Evolutionary conservation across 2,888 invertebrate species (phyloP).

Genomic region (Sphecodes monilicornis): DNA sequence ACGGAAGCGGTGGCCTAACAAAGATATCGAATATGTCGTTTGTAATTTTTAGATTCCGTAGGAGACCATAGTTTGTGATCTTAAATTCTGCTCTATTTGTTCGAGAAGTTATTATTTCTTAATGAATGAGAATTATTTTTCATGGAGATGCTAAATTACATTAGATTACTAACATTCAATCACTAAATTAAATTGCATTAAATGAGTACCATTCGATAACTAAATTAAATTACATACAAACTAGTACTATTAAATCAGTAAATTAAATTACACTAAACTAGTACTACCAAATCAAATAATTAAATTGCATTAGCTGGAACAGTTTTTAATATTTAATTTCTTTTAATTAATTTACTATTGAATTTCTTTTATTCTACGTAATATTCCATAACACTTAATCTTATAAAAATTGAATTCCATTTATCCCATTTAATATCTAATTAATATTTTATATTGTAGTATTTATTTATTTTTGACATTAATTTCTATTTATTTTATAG

Average conservation of each 20-base stretch:
- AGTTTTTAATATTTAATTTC: background rate
- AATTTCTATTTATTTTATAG: no score
- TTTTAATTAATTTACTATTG: background rate
- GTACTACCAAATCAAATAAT: background rate
- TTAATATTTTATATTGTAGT: no score
- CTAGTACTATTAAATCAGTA: no score
- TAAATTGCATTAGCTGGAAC: background rate
- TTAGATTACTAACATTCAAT: background rate
- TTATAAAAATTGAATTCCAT: no score
- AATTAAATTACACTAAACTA: background rate
- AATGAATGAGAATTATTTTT: background rate
- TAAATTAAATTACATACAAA: no score
- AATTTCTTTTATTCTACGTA: no score
- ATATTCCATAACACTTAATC: no score
- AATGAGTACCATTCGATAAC: no score
- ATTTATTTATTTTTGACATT: no score
- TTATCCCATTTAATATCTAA: no score
- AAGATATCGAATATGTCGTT: slow-evolving; percentile 15
- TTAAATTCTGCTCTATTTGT: background rate
- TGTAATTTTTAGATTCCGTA: background rate
- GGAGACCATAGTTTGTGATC: background rate
- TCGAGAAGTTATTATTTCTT: background rate
- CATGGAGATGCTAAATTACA: background rate
- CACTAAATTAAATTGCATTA: background rate
- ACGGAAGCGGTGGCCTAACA: slow-evolving; percentile 38